Evolutionary conservation across 1,140 invertebrate genomes (phyloP).

Genomic region (Scaptomyza hsui): DNA sequence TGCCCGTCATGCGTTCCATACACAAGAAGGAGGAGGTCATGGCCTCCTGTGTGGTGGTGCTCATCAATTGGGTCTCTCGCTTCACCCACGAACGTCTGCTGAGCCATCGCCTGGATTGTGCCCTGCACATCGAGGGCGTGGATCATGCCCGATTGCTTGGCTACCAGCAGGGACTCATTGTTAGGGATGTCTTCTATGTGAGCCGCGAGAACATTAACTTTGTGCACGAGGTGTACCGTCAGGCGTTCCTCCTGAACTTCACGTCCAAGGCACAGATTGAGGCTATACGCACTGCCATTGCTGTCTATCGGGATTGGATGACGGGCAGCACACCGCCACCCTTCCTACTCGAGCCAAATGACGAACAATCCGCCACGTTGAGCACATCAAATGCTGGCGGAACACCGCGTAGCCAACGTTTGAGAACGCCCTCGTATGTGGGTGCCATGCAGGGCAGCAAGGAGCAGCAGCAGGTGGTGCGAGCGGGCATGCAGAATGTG

Average conservation of each 20-base stretch:
- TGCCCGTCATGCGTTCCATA: slow-evolving; percentile 85
- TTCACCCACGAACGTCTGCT: slow-evolving; percentile 89
- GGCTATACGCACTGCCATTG: slow-evolving; percentile 94
- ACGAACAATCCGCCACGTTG: slow-evolving; percentile 78
- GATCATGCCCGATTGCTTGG: slow-evolving; percentile 67
- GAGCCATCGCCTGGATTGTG: slow-evolving; percentile 83
- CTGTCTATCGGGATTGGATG: slow-evolving; percentile 98
- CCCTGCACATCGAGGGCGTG: slow-evolving; percentile 84
- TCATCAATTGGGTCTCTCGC: slow-evolving; percentile 95
- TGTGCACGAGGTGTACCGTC: slow-evolving; percentile 96
- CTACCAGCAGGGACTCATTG: slow-evolving; percentile 86
- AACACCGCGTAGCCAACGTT: slow-evolving; percentile 84
- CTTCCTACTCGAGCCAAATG: slow-evolving; percentile 93
- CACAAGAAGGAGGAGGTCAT: slow-evolving; percentile 86
- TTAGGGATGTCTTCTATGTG: slow-evolving; percentile 94
- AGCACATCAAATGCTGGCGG: slow-evolving; percentile 48
- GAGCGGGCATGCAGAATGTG: slow-evolving; percentile 94
- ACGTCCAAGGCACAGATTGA: slow-evolving; percentile 88
- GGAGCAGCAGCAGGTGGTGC: slow-evolving; percentile 91
- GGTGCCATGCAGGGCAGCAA: slow-evolving; percentile 88
- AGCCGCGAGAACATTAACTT: slow-evolving; percentile 97
- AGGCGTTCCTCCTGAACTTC: slow-evolving; percentile 96
- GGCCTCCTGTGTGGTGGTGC: slow-evolving; percentile 91
- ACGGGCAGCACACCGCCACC: slow-evolving; percentile 91
- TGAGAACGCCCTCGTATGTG: slow-evolving; percentile 92